phyloP scores from a whole-genome alignment of 2,888 invertebrate genomes.

The Nomada flava region DNA sequence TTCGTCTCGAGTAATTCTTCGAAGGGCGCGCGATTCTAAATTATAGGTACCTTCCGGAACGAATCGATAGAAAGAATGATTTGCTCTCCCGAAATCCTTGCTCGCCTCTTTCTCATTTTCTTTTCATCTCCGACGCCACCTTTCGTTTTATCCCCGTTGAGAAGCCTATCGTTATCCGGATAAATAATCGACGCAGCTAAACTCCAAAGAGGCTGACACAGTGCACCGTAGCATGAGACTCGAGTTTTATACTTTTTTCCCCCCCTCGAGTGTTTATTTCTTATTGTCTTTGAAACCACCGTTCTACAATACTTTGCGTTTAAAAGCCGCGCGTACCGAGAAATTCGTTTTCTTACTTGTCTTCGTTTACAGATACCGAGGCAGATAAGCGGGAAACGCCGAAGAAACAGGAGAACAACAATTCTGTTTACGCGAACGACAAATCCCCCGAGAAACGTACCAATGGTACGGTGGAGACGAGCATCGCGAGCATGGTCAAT shows the following conservation, averaged over 20 bases:
- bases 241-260: constrained; percentile 21
- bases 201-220: constrained; percentile 31
- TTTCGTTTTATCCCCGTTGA: not conserved
- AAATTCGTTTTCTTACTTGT: constrained; percentile 38
- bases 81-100: constrained; percentile 16
- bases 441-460: constrained; percentile 71
- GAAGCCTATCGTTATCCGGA: constrained; percentile 12
- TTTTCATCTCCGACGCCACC: not conserved
- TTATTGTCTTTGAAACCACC: constrained; percentile 25
- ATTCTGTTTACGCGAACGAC: constrained; percentile 74
- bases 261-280: constrained; percentile 17
- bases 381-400: constrained; percentile 52
- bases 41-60: not conserved
- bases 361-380: constrained; percentile 73
- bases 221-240: constrained; percentile 62
- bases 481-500: constrained; percentile 72
- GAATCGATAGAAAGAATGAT: constrained; percentile 7
- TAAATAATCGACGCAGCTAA: constrained; percentile 12
- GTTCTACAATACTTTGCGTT: constrained; percentile 20
- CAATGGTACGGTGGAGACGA: constrained; percentile 72
- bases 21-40: not conserved
- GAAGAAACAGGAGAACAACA: constrained; percentile 79
- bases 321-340: not conserved
- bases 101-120: constrained; percentile 23
- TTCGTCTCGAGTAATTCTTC: not conserved